Percentiles rank a stretch among this genome's conserved stretches.
Conservation (phyloP, 2,797 vertebrate species). For the Zenarchopterus dispar region DNA sequence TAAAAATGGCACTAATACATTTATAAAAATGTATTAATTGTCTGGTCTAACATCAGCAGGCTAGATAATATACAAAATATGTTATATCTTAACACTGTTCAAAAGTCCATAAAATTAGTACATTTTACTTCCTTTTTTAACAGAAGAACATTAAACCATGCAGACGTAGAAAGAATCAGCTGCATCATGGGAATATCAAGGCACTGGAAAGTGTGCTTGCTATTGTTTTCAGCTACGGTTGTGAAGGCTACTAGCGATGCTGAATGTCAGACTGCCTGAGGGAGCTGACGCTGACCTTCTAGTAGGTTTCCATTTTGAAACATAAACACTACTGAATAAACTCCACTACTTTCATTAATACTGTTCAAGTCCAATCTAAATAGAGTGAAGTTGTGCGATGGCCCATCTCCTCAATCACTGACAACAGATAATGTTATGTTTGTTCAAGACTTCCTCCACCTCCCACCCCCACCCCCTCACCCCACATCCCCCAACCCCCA, state of each 20-base stretch:
- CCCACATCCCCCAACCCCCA: no score
- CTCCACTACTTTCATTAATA: neutral
- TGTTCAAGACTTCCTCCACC: constrained; percentile 13
- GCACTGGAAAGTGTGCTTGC: neutral
- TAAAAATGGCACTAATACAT: no score
- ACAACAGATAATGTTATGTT: no score
- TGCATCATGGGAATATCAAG: neutral
- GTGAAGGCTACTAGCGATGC: neutral
- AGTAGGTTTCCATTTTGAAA: constrained; percentile 2
- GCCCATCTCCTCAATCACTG: no score
- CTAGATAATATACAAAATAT: no score
- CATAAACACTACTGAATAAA: constrained; percentile 10
- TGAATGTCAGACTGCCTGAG: neutral
- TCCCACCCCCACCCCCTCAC: no score
- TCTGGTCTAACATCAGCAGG: no score
- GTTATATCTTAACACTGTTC: no score
- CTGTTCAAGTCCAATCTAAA: constrained; percentile 4
- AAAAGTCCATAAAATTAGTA: neutral
- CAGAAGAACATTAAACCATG: neutral
- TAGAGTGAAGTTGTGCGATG: neutral
- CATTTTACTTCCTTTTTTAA: neutral
- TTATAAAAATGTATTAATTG: no score
- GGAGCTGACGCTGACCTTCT: neutral
- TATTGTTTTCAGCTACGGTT: neutral
- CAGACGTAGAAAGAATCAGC: neutral